Conservation (phyloP, 1,140 invertebrate genomes). For the Epicauta chinensis region DNA sequence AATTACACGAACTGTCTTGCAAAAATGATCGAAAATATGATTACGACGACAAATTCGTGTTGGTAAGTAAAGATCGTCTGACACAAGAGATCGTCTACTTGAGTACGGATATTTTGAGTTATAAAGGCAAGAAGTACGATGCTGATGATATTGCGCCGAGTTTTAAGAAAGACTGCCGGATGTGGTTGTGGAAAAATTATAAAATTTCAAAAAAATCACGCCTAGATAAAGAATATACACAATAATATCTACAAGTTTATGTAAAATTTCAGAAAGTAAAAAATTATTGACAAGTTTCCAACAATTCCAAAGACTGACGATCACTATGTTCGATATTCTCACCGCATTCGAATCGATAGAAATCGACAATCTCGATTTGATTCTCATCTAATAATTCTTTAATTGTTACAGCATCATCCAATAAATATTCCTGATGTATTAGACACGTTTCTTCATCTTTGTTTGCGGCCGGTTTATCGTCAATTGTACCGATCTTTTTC, state of each 20-base stretch:
- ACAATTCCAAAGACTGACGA: constrained; percentile 49
- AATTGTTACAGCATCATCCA: constrained; percentile 67
- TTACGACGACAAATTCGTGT: constrained; percentile 9
- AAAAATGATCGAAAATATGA: too few relatives aligned
- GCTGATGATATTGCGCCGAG: constrained; percentile 45
- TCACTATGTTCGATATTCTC: constrained; percentile 47
- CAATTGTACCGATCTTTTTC: constrained; percentile 61
- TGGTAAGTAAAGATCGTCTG: constrained; percentile 16
- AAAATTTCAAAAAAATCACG: constrained; percentile 29
- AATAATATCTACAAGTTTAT: constrained; percentile 14
- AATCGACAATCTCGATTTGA: constrained; percentile 68
- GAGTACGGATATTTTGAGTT: constrained; percentile 26
- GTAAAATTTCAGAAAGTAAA: constrained; percentile 5
- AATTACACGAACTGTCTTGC: neutral
- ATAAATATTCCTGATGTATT: constrained; percentile 81
- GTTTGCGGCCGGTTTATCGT: constrained; percentile 55
- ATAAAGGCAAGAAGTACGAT: constrained; percentile 42
- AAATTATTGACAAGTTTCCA: constrained; percentile 56
- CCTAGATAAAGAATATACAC: constrained; percentile 31
- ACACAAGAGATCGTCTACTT: constrained; percentile 28
- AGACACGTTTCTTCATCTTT: constrained; percentile 67
- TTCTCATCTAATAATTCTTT: constrained; percentile 65
- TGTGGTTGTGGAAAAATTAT: constrained; percentile 55
- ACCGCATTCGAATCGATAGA: constrained; percentile 79
- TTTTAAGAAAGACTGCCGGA: constrained; percentile 63